These are phyloP conservation scores for Drosophila monieri DNA, from an alignment of 2,888 invertebrate species.

Conservation along the genomic window DNA sequence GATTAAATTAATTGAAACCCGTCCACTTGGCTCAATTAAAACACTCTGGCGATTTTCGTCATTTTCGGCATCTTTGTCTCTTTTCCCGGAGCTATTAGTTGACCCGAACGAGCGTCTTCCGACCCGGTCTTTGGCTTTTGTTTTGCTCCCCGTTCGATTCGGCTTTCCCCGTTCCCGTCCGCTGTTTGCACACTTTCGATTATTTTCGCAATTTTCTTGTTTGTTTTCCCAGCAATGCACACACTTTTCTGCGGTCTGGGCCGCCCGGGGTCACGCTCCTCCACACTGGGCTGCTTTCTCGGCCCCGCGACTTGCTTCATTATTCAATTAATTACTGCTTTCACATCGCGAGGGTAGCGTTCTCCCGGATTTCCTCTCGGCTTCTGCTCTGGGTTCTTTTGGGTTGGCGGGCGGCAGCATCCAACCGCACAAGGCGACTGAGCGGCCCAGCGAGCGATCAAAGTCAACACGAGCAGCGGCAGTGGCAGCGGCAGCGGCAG, in stretches of 20 bases:
- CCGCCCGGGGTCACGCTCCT: background rate
- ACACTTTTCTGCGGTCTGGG: constrained; percentile 17
- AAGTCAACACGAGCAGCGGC: constrained; percentile 32
- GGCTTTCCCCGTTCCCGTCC: too few species aligned
- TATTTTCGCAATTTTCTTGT: background rate
- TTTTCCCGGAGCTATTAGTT: constrained; percentile 1
- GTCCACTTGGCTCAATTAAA: constrained; percentile 30
- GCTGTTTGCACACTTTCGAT: constrained; percentile 1
- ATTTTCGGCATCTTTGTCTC: background rate
- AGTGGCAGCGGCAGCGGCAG: background rate
- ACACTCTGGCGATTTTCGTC: background rate
- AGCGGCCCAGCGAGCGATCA: constrained; percentile 42
- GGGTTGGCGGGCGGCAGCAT: constrained; percentile 53
- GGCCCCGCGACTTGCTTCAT: constrained; percentile 22
- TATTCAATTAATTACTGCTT: constrained; percentile 16
- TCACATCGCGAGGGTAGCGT: background rate
- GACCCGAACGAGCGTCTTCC: background rate
- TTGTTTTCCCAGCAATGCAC: background rate
- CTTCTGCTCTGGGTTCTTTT: constrained; percentile 43
- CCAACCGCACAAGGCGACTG: constrained; percentile 74
- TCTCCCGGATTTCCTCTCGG: constrained; percentile 15
- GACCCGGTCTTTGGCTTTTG: background rate
- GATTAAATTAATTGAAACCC: constrained; percentile 58
- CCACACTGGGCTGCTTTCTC: background rate
- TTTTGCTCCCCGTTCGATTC: constrained; percentile 2